Evolutionary conservation across 1,140 invertebrate genomes (phyloP), one percentile per base, ranked within the genome.

Genomic region (Hormaphis cornu): DNA sequence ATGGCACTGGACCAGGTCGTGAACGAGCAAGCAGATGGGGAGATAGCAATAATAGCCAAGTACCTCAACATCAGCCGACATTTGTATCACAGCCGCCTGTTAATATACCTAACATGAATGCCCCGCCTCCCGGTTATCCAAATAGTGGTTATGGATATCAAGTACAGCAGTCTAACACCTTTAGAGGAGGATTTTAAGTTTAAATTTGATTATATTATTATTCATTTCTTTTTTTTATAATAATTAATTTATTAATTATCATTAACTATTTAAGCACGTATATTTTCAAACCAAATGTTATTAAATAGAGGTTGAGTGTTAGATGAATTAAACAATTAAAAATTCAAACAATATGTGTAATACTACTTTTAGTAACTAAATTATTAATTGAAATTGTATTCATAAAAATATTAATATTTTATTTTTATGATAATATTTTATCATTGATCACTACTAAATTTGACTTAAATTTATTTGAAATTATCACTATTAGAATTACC

Each of bases 21-120:
- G 61, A 66, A 66, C 48, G 61, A 66, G 44, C 44, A 33, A 66
- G 61, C 14, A 66, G 61, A 66, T 66, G 61, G 61, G 61, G 61
- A 9, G 61, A 66, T 33, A 66, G 28, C 7, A 66, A 66, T 50
- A 46, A 46, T 30, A 66, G 42, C 35, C 61, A 66, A 66, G 40
- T 48, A 24, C 22, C 42, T 8, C 28, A 33, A 22, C 61, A 63
- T 63, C 58, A 66, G 33, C 61, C 61, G n/a, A 24, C 44, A 16
- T 46, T 33, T 22, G 28, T 66, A 14, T 66, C 61, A 3, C 61
- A 66, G 10, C n/a, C 61, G 0, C 44, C 61, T 20, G 26, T 48
- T n/a, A 42, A 66, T 50, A 66, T 66, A 10, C 61, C 61, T 22
- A 66, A 66, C 20, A 66, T 66, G 40, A 66, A 16, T 20, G 50